A percentile compares a stretch with the other conserved stretches of the same genome.
These are phyloP conservation scores for Oncorhynchus tshawytscha DNA, from an alignment of 2,113 vertebrate genomes.

Conservation along the genomic window DNA sequence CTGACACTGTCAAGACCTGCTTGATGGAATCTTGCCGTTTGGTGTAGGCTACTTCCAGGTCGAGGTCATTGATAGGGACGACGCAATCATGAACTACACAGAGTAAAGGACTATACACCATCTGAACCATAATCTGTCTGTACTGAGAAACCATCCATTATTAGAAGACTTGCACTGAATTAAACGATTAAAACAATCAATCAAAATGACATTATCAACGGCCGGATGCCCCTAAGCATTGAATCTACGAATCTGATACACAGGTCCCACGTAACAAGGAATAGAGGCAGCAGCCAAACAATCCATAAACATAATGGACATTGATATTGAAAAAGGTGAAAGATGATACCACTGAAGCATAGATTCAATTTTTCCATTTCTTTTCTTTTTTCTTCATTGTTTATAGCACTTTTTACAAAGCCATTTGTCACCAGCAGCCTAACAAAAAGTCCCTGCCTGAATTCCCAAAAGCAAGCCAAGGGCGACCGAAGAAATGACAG, in stretches of 20 bases:
- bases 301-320: slow-evolving; percentile 69
- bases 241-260: slow-evolving; percentile 18
- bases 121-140: slow-evolving; percentile 40
- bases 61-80: slow-evolving; percentile 44
- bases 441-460: slow-evolving; percentile 42
- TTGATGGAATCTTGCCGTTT: no score
- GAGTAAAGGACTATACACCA: neutral
- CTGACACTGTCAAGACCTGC: no score
- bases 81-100: slow-evolving; percentile 24
- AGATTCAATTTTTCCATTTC: slow-evolving; percentile 62
- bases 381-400: slow-evolving; percentile 43
- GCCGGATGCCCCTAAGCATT: slow-evolving; percentile 52
- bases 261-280: slow-evolving; percentile 35
- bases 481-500: slow-evolving; percentile 52
- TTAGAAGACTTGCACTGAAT: slow-evolving; percentile 49
- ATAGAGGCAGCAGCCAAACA: slow-evolving; percentile 53
- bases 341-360: slow-evolving; percentile 59
- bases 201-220: slow-evolving; percentile 62
- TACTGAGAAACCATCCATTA: slow-evolving; percentile 45
- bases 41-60: neutral
- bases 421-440: slow-evolving; percentile 56
- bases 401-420: slow-evolving; percentile 57
- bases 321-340: slow-evolving; percentile 71
- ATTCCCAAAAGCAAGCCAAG: slow-evolving; percentile 49
- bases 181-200: slow-evolving; percentile 62